Percentiles rank a stretch among this genome's conserved stretches.
phyloP scores from a whole-genome alignment of 2,113 vertebrate species.

The Pseudolaguvia tuberculata region DNA sequence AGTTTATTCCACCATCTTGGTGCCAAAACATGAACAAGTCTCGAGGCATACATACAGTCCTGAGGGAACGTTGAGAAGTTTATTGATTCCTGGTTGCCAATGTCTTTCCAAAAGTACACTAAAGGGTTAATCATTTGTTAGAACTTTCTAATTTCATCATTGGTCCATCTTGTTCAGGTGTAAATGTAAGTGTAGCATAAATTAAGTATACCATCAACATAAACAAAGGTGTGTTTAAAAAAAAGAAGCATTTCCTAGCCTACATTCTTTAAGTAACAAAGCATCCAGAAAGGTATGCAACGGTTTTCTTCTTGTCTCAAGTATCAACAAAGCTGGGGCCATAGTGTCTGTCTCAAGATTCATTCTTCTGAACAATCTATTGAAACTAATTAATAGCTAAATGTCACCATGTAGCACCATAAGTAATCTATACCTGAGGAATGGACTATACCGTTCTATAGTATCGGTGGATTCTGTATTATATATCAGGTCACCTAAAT shows the following conservation, averaged over 20 bases:
- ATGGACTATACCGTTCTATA: not conserved
- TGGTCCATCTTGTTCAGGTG: too few species aligned
- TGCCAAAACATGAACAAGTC: too few species aligned
- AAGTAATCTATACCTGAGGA: not conserved
- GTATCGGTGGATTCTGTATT: not conserved
- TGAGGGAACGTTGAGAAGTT: too few species aligned
- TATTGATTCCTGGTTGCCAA: too few species aligned
- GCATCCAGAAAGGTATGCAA: slow-evolving; percentile 31
- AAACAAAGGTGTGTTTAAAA: not conserved
- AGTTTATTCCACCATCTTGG: too few species aligned
- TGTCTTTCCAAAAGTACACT: not conserved
- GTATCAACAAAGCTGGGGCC: slow-evolving; percentile 48
- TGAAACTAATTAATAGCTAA: not conserved
- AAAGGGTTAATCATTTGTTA: slow-evolving; percentile 1
- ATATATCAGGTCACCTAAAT: slow-evolving; percentile 14
- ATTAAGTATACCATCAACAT: not conserved
- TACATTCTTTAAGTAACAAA: slow-evolving; percentile 17
- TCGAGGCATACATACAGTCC: too few species aligned
- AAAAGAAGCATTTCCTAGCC: slow-evolving; percentile 14
- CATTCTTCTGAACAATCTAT: slow-evolving; percentile 38
- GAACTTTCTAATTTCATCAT: not conserved
- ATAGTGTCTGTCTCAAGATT: slow-evolving; percentile 31
- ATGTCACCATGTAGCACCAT: not conserved
- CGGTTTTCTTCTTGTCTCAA: slow-evolving; percentile 49
- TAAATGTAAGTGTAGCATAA: too few species aligned